phyloP scores from a whole-genome alignment of 2,113 vertebrate species.

The Pleuronectes platessa region DNA sequence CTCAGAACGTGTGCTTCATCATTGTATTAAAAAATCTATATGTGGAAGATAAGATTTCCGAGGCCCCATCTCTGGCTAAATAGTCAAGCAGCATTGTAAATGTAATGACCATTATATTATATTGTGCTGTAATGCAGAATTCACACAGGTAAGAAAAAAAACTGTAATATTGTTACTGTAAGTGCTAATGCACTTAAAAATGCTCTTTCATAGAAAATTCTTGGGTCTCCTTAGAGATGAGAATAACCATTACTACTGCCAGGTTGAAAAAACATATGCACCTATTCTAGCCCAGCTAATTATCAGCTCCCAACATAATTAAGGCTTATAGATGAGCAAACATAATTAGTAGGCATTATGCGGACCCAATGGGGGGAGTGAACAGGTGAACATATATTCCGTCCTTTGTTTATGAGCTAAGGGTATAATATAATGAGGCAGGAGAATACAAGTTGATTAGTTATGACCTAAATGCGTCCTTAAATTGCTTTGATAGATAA shows the following conservation, averaged over 20 bases:
- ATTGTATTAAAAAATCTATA: too few species aligned
- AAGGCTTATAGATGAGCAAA: conserved; percentile 83
- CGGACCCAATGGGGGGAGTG: conserved; percentile 75
- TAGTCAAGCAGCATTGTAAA: background rate
- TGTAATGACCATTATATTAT: background rate
- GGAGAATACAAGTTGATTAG: conserved; percentile 82
- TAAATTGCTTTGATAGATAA: conserved; percentile 55
- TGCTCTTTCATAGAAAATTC: conserved; percentile 25
- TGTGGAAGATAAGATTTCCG: background rate
- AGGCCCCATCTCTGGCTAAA: background rate
- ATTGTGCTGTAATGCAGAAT: background rate
- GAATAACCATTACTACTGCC: conserved; percentile 64
- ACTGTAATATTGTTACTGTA: conserved; percentile 12
- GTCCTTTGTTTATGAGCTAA: conserved; percentile 78
- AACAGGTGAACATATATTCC: conserved; percentile 81
- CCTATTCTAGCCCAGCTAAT: conserved; percentile 76
- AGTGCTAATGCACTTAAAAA: conserved; percentile 41
- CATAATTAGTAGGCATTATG: conserved; percentile 84
- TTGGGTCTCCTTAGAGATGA: conserved; percentile 53
- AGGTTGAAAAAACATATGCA: conserved; percentile 69
- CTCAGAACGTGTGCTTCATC: too few species aligned
- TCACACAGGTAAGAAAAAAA: conserved; percentile 8
- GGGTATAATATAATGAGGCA: conserved; percentile 78
- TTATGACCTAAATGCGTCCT: conserved; percentile 82
- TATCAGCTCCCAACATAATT: conserved; percentile 81